These are phyloP conservation scores for Cryptomyrus ogoouensis DNA, from an alignment of 2,113 vertebrate genomes.

Conservation along the genomic window DNA sequence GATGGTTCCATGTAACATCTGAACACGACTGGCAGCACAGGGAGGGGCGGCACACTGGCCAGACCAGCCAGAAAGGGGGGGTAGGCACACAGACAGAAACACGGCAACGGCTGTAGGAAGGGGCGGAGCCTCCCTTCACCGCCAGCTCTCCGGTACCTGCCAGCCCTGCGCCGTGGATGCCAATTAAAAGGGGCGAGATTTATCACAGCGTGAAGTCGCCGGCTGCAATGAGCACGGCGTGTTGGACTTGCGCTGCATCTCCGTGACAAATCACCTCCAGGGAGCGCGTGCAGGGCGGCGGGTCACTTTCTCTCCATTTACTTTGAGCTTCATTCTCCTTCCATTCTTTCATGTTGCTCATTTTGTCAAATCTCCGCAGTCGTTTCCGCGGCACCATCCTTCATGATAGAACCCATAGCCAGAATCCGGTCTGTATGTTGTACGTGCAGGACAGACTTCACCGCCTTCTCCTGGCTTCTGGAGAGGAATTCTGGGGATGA, in stretches of 20 bases:
- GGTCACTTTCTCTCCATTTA: neutral
- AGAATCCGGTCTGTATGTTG: neutral
- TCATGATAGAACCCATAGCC: neutral
- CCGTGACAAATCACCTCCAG: conserved; percentile 10
- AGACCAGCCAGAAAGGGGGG: neutral
- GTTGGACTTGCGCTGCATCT: neutral
- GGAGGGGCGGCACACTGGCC: neutral
- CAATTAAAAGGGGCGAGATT: conserved; percentile 16
- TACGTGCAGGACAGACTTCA: neutral
- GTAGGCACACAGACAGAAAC: neutral
- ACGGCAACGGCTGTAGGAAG: neutral
- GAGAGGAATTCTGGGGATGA: neutral
- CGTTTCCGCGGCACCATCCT: neutral
- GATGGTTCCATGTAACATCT: neutral
- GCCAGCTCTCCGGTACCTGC: neutral
- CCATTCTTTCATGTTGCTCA: neutral
- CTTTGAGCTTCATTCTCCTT: neutral
- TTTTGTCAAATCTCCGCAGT: neutral
- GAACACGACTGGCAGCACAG: neutral
- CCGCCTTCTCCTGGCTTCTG: neutral
- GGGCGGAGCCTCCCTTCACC: neutral
- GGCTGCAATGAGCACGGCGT: neutral
- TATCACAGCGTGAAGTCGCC: neutral
- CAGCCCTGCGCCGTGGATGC: neutral
- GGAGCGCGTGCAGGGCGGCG: neutral